A percentile compares a stretch with the other conserved stretches of the same genome.
These are phyloP conservation scores for Aphidius ervi DNA, from an alignment of 1,140 invertebrate species.

Conservation along the genomic window DNA sequence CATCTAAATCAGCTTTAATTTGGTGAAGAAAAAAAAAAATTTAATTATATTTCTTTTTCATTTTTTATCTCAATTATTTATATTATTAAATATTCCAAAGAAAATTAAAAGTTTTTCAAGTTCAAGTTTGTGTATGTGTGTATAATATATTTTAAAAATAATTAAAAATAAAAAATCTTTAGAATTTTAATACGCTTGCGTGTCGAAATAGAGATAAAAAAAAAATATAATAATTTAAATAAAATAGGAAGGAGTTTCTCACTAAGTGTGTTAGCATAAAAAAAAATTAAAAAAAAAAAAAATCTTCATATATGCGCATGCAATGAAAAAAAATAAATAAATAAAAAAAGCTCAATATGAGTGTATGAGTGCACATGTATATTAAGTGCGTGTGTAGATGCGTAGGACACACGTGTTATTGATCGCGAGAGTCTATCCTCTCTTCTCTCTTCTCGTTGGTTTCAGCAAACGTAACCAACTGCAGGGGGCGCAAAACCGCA, in stretches of 20 bases:
- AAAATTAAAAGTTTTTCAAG: too few species aligned
- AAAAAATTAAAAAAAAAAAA: too few species aligned
- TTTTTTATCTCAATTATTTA: neutral
- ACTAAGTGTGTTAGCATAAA: too few species aligned
- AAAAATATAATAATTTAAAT: too few species aligned
- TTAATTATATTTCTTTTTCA: neutral
- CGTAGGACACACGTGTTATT: constrained; percentile 49
- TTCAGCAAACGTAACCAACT: neutral
- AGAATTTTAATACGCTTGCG: constrained; percentile 11
- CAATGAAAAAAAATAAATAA: too few species aligned
- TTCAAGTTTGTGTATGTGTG: constrained; percentile 16
- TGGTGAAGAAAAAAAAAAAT: neutral
- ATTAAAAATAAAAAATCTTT: too few species aligned
- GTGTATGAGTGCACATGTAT: constrained; percentile 14
- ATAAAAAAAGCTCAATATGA: too few species aligned
- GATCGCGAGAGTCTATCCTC: constrained; percentile 39
- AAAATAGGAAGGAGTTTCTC: too few species aligned
- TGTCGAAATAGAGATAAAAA: neutral
- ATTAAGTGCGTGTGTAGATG: constrained; percentile 33
- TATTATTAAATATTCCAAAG: too few species aligned
- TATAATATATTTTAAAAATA: neutral
- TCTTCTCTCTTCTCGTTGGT: neutral
- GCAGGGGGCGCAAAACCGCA: constrained; percentile 43
- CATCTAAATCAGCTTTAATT: neutral
- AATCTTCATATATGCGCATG: too few species aligned